Conservation (phyloP, 1,140 invertebrate species). For the Penaeus vannamei region DNA sequence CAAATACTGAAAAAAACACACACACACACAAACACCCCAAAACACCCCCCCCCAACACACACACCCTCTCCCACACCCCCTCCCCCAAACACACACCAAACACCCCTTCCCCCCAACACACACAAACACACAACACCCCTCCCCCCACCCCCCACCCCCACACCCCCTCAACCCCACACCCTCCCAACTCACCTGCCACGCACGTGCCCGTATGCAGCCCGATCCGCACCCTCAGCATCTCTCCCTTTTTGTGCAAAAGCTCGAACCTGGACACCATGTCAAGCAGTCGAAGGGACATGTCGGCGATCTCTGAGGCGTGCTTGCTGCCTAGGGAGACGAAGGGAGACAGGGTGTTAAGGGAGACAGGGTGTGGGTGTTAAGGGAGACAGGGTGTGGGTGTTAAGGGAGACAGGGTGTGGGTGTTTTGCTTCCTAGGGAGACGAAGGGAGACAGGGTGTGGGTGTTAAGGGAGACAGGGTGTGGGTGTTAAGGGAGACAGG, state of each 20-base stretch:
- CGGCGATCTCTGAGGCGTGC: conserved; percentile 95
- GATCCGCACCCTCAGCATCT: conserved; percentile 75
- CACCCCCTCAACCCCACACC: neutral
- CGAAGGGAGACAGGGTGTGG: neutral
- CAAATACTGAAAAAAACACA: too few relatives aligned
- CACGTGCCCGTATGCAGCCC: conserved; percentile 77
- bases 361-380: neutral
- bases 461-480: neutral
- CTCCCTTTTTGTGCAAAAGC: conserved; percentile 76
- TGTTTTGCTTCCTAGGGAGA: conserved; percentile 77
- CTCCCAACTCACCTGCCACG: conserved; percentile 53
- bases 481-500: neutral
- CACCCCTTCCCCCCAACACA: too few relatives aligned
- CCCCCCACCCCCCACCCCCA: too few relatives aligned
- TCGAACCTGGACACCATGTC: conserved; percentile 73
- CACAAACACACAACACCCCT: too few relatives aligned
- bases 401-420: neutral
- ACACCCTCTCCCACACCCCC: neutral
- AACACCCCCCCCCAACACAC: too few relatives aligned
- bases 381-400: neutral
- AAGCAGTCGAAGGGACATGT: conserved; percentile 86
- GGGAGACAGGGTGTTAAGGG: neutral
- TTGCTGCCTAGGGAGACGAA: conserved; percentile 76
- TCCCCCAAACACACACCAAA: too few relatives aligned
- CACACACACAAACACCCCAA: too few relatives aligned